Conservation (phyloP, 2,113 vertebrate genomes). For the Elephantulus edwardii region DNA sequence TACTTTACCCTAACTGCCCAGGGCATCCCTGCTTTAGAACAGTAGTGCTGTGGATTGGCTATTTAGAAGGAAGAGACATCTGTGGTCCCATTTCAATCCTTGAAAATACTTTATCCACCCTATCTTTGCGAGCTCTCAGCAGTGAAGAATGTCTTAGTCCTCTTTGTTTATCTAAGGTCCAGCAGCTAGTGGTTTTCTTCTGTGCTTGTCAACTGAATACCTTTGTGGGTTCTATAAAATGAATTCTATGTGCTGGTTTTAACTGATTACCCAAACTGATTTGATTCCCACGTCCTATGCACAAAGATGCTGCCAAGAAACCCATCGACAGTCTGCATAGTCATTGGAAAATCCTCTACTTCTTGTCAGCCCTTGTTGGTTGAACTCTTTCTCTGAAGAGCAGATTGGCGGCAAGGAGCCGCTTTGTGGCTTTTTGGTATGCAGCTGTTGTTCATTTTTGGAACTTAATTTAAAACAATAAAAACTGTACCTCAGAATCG, state of each 20-base stretch:
- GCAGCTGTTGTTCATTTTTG: constrained; percentile 49
- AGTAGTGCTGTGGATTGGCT: neutral
- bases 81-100: neutral
- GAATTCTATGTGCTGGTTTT: constrained; percentile 34
- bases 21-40: too few species aligned
- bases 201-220: constrained; percentile 33
- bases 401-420: neutral
- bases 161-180: constrained; percentile 28
- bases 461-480: constrained; percentile 74
- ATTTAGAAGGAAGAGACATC: neutral
- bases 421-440: constrained; percentile 23
- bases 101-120: neutral
- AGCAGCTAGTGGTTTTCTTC: neutral
- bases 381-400: constrained; percentile 45
- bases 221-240: constrained; percentile 36
- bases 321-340: neutral
- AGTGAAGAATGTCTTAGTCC: neutral
- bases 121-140: neutral
- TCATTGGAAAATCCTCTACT: constrained; percentile 21
- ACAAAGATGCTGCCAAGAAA: constrained; percentile 2
- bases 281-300: neutral
- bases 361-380: neutral
- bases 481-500: constrained; percentile 56
- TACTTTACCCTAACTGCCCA: neutral
- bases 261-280: constrained; percentile 38